These are phyloP conservation scores for Cariama cristata DNA, from an alignment of 2,113 vertebrate genomes.

Conservation along the genomic window DNA sequence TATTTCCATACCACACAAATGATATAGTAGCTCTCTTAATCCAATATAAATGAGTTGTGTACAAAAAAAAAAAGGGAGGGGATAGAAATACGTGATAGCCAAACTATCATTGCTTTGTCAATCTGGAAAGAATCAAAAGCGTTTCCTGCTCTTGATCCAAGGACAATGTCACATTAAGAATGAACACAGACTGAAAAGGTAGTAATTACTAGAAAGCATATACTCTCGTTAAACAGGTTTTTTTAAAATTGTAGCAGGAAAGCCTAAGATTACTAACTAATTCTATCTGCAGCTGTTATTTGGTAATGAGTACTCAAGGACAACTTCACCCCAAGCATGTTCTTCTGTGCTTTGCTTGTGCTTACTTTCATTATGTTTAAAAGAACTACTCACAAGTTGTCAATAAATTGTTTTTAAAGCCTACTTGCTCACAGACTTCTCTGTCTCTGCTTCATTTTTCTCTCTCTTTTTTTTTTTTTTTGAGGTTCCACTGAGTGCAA, in stretches of 20 bases:
- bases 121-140: neutral
- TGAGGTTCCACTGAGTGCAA: neutral
- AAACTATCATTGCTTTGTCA: neutral
- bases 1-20: neutral
- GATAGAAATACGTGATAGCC: neutral
- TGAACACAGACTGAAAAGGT: neutral
- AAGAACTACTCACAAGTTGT: neutral
- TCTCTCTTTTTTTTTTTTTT: neutral
- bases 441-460: neutral
- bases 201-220: conserved; percentile 15
- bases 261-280: neutral
- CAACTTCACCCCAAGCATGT: neutral
- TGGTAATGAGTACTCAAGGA: neutral
- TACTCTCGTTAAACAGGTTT: neutral
- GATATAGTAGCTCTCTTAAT: neutral
- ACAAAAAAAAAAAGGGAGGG: neutral
- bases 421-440: neutral
- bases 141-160: neutral
- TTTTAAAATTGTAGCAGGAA: neutral
- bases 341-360: neutral
- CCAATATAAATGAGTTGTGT: neutral
- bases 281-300: neutral
- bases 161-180: neutral
- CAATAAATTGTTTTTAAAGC: conserved; percentile 23
- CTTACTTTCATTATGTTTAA: neutral